phyloP scores from a whole-genome alignment of 2,888 invertebrate species.

The Thereva nobilitata region DNA sequence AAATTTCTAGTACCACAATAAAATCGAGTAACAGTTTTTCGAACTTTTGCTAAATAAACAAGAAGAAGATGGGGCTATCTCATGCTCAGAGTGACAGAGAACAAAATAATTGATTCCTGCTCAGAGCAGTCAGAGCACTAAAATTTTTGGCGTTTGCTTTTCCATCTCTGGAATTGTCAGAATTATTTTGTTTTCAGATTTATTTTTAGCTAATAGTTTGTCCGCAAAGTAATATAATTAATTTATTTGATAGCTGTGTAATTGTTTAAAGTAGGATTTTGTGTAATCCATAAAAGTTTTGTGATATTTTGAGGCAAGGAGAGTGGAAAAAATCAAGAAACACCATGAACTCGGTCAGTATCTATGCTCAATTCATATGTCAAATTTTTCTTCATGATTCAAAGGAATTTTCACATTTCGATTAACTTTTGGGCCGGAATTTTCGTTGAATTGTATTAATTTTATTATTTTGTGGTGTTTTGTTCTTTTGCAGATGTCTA shows the following conservation, averaged over 20 bases:
- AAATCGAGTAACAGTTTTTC: too few relatives aligned
- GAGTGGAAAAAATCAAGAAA: constrained; percentile 3
- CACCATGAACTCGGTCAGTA: constrained; percentile 29
- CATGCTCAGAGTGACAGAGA: too few relatives aligned
- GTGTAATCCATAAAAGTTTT: neutral
- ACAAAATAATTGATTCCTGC: too few relatives aligned
- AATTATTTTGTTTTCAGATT: constrained; percentile 32
- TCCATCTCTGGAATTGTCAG: constrained; percentile 27
- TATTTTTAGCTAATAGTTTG: constrained; percentile 29
- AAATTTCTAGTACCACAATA: too few relatives aligned
- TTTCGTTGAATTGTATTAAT: neutral
- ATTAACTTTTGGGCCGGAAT: neutral
- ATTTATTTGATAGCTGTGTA: neutral
- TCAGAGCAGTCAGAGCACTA: constrained; percentile 4
- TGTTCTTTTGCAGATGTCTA: constrained; percentile 68
- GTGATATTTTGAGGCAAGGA: neutral
- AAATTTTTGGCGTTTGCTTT: constrained; percentile 21
- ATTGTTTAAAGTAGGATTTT: constrained; percentile 4
- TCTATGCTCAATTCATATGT: constrained; percentile 7
- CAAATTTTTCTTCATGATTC: neutral
- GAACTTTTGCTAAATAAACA: too few relatives aligned
- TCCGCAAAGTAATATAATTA: constrained; percentile 22
- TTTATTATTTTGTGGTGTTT: neutral
- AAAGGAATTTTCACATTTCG: neutral
- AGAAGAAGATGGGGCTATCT: too few relatives aligned